Percentiles rank a stretch among this genome's conserved stretches.
phyloP scores from a whole-genome alignment of 2,888 invertebrate genomes.

The Lysandra coridon region DNA sequence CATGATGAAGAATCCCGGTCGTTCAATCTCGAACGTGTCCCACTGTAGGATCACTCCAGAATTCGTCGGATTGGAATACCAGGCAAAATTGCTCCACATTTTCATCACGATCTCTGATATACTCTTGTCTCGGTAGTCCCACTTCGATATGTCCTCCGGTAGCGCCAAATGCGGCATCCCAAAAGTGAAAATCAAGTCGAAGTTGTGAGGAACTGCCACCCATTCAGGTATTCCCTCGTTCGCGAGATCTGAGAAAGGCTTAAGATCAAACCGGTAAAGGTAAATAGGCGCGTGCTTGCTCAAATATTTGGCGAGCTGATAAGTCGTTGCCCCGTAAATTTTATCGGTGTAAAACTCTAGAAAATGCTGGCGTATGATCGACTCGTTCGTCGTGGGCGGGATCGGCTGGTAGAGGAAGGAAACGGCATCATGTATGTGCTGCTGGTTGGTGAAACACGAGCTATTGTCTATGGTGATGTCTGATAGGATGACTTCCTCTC shows the following conservation, averaged over 20 bases:
- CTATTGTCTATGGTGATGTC: constrained; percentile 82
- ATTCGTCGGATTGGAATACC: constrained; percentile 85
- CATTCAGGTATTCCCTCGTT: constrained; percentile 86
- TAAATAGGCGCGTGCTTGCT: constrained; percentile 83
- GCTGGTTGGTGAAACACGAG: constrained; percentile 82
- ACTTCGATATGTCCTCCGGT: constrained; percentile 81
- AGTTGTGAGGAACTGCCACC: constrained; percentile 90
- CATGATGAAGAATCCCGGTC: constrained; percentile 86
- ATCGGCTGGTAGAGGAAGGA: constrained; percentile 88
- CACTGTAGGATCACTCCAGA: constrained; percentile 87
- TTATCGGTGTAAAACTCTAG: constrained; percentile 88
- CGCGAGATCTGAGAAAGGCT: constrained; percentile 83
- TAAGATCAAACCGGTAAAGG: constrained; percentile 88
- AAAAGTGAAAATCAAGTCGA: constrained; percentile 90
- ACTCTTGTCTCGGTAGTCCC: constrained; percentile 89
- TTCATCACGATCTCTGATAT: constrained; percentile 90
- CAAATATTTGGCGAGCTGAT: constrained; percentile 83
- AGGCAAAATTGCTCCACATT: constrained; percentile 89
- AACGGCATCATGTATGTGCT: constrained; percentile 86
- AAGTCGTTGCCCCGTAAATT: constrained; percentile 86
- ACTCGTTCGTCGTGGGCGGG: constrained; percentile 82
- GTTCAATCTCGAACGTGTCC: constrained; percentile 84
- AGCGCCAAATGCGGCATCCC: constrained; percentile 87
- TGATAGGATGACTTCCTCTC: constrained; percentile 82
- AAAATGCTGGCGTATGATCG: constrained; percentile 82